Evolutionary conservation across 2,888 invertebrate genomes (phyloP), one percentile per base, ranked within the genome.

Genomic region (Nycteola revayana): DNA sequence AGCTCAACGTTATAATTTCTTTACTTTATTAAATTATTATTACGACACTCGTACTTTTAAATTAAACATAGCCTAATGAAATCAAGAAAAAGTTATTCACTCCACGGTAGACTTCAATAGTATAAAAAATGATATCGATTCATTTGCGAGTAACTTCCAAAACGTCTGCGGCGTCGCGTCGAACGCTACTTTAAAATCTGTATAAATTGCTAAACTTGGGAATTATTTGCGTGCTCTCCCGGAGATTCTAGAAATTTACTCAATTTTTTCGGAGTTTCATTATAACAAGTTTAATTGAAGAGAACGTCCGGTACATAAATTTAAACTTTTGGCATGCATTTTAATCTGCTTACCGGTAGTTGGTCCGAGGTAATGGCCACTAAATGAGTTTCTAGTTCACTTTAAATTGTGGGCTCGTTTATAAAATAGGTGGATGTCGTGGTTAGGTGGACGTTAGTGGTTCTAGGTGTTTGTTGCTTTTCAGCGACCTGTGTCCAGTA

Each of bases 271-370:
- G 69, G 66, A 73, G 75, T 81, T 83, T 79, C 76, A 78, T 82
- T 80, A 76, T 78, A 82, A 82, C 79, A 81, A 83, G 78, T 84
- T 85, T 83, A 83, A 85, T 86, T 82, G 82, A 83, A 84, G 83
- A 80, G 78, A 77, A 72, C 75, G 77, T 77, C 80, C 80, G 75
- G 77, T 76, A 73, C 76, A 78, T 84, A 82, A 83, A 85, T 85
- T 83, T 75, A 73, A 86, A 84, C 76, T 84, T 84, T 81, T 66
- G 75, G 74, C 76, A 71, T 82, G 84, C 77, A 82, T 82, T 85
- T 84, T 81, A 83, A 82, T 83, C 75, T 76, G 73, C 69, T 81
- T 81, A 77, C 71, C 66, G 60, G 74, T 72, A 77, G 79, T 78
- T 76, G 71, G 72, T 66, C 58, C 60, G 61, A 68, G 63, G 65